These are phyloP conservation scores for Hycleus cichorii DNA, from an alignment of 1,140 invertebrate genomes.

Conservation along the genomic window DNA sequence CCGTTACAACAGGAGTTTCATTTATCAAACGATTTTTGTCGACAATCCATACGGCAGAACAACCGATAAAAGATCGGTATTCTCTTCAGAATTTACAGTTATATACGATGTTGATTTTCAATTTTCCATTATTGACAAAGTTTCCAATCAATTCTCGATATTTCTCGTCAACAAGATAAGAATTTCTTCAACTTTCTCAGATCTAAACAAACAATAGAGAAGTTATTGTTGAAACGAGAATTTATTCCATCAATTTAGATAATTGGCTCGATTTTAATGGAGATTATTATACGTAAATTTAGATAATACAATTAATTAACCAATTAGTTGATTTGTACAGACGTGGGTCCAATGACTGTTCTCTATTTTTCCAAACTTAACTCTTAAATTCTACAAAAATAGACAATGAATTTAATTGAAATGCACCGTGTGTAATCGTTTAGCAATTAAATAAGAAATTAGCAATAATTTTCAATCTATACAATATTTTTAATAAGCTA, in stretches of 20 bases:
- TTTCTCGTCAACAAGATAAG: not conserved
- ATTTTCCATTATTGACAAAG: too few species aligned
- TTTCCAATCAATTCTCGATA: not conserved
- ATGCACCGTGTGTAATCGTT: slow-evolving; percentile 13
- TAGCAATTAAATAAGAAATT: not conserved
- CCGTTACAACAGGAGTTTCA: too few species aligned
- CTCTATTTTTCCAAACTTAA: slow-evolving; percentile 13
- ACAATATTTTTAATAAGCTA: slow-evolving; percentile 9
- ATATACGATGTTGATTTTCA: too few species aligned
- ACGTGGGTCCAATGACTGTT: slow-evolving; percentile 21
- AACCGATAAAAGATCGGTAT: too few species aligned
- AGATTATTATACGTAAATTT: not conserved
- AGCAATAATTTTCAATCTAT: slow-evolving; percentile 11
- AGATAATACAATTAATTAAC: not conserved
- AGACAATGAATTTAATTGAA: slow-evolving; percentile 1
- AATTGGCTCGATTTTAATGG: not conserved
- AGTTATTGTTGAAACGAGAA: not conserved
- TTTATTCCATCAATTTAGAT: not conserved
- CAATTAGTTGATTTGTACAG: slow-evolving; percentile 12
- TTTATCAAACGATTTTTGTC: too few species aligned
- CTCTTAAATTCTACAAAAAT: too few species aligned
- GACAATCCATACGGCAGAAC: too few species aligned
- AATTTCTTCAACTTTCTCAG: not conserved
- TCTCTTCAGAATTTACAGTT: too few species aligned
- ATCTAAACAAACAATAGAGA: not conserved